A percentile compares a stretch with the other conserved stretches of the same genome.
phyloP scores from a whole-genome alignment of 2,113 vertebrate species.

The Vimba vimba region DNA sequence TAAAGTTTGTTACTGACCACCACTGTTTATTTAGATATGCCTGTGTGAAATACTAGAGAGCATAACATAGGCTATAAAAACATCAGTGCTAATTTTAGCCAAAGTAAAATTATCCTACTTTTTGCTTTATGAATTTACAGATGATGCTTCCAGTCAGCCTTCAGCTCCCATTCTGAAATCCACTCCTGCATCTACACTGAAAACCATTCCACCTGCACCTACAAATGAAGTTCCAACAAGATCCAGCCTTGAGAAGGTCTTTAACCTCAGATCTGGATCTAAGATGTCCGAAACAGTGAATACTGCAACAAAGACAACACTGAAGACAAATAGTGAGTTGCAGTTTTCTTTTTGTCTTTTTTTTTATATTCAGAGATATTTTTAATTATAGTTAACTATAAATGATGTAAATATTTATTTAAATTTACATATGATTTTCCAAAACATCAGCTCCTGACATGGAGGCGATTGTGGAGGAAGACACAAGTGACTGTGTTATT shows the following conservation, averaged over 20 bases:
- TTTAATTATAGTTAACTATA: background rate
- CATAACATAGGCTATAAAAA: background rate
- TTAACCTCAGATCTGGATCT: background rate
- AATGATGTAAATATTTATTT: background rate
- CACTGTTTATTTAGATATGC: background rate
- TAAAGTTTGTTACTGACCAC: background rate
- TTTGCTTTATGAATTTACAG: background rate
- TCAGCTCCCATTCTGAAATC: slow-evolving; percentile 1
- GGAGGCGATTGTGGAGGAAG: slow-evolving; percentile 31
- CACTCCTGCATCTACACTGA: background rate
- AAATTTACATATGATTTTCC: background rate
- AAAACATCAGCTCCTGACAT: slow-evolving; percentile 52
- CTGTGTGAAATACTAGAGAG: background rate
- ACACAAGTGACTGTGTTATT: slow-evolving; percentile 77
- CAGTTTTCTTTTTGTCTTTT: background rate
- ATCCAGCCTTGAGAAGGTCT: background rate
- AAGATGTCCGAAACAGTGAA: background rate
- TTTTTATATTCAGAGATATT: background rate
- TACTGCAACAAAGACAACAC: background rate
- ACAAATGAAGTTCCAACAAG: background rate
- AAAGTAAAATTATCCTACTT: background rate
- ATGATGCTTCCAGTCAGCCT: background rate
- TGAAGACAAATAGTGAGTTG: slow-evolving; percentile 1
- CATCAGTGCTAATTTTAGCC: background rate
- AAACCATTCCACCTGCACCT: background rate